These are phyloP conservation scores for Archaeoteleia sp. DNA, from an alignment of 2,888 invertebrate species.

Conservation along the genomic window DNA sequence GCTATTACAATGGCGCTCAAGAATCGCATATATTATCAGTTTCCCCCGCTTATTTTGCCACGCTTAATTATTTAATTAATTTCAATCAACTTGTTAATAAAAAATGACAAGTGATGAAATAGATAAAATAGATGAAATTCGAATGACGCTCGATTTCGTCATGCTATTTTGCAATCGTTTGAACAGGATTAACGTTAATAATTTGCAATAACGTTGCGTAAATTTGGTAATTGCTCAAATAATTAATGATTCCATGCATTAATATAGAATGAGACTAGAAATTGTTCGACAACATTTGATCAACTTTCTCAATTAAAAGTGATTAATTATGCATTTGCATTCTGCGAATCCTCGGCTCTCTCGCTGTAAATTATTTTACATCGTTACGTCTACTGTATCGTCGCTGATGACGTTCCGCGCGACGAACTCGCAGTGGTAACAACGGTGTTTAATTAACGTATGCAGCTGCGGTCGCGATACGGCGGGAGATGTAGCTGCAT, in stretches of 20 bases:
- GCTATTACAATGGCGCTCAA: constrained; percentile 28
- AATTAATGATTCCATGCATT: too few relatives aligned
- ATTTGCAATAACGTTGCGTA: too few relatives aligned
- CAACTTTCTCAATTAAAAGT: neutral
- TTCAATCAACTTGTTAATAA: too few relatives aligned
- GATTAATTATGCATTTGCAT: constrained; percentile 6
- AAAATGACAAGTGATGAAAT: too few relatives aligned
- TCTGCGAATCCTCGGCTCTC: neutral
- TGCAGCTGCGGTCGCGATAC: constrained; percentile 44
- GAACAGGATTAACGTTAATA: too few relatives aligned
- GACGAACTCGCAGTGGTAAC: constrained; percentile 36
- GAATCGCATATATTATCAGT: constrained; percentile 21
- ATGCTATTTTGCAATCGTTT: too few relatives aligned
- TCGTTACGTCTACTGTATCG: constrained; percentile 15
- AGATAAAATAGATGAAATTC: too few relatives aligned
- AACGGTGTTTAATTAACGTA: constrained; percentile 49
- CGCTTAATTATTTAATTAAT: too few relatives aligned
- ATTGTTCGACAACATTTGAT: neutral
- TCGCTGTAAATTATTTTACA: constrained; percentile 13
- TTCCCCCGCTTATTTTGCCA: neutral
- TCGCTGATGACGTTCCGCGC: constrained; percentile 35
- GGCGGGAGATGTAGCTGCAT: constrained; percentile 37
- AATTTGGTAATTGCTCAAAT: too few relatives aligned
- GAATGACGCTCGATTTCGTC: too few relatives aligned
- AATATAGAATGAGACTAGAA: neutral